Percentiles rank a stretch among this genome's conserved stretches.
These are phyloP conservation scores for Xestoiulus laeticollis DNA, from an alignment of 2,888 invertebrate species.

Conservation along the genomic window DNA sequence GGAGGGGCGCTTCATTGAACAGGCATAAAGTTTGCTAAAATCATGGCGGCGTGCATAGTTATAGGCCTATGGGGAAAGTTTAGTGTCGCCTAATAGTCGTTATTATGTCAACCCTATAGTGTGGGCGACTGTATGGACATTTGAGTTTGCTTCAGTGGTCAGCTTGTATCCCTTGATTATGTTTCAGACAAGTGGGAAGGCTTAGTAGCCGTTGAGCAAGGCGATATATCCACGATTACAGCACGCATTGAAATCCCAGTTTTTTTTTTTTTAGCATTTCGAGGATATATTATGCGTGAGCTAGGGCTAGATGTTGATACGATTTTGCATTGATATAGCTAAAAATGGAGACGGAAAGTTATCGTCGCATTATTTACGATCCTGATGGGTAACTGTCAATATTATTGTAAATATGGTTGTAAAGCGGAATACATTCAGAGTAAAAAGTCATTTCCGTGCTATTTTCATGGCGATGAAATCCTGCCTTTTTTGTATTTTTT, in stretches of 20 bases:
- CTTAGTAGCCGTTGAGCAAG: neutral
- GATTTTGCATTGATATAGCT: neutral
- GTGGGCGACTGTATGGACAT: slow-evolving; percentile 13
- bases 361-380: slow-evolving; percentile 22
- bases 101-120: slow-evolving; percentile 29
- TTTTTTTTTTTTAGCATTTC: neutral
- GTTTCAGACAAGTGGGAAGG: slow-evolving; percentile 34
- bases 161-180: slow-evolving; percentile 6
- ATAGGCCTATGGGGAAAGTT: slow-evolving; percentile 34
- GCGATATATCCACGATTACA: neutral
- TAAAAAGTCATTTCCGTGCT: neutral
- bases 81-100: slow-evolving; percentile 28
- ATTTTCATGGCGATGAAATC: neutral
- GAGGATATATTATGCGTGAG: slow-evolving; percentile 2
- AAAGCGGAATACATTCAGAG: neutral
- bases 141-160: slow-evolving; percentile 6
- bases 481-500: neutral
- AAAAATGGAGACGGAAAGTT: slow-evolving; percentile 1
- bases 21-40: neutral
- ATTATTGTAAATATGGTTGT: slow-evolving; percentile 31
- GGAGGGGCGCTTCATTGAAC: slow-evolving; percentile 1
- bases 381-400: slow-evolving; percentile 34
- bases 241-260: neutral
- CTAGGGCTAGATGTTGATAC: neutral
- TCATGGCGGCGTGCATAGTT: slow-evolving; percentile 33